Evolutionary conservation across 2,888 invertebrate genomes (phyloP), one percentile per base, ranked within the genome.

Genomic region (Sclerodermus sp.): DNA sequence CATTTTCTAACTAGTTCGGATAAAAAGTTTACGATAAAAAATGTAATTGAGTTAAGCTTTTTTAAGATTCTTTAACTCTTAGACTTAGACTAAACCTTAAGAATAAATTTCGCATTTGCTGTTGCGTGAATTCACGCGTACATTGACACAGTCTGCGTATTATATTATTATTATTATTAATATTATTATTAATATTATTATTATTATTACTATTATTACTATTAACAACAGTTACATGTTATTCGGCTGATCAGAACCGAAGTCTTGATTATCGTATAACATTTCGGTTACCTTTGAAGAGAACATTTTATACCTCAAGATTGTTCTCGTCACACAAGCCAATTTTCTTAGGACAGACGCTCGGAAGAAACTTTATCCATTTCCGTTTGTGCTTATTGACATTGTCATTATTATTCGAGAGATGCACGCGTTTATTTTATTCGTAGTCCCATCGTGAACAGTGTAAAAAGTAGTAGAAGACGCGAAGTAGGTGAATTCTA

Each of bases 391-490:
- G 63, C 62, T 62, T 48, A 51, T 46, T 41, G 60, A 60, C 34
- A 42, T 30, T 30, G 36, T 49, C n/a, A 34, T 34, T n/a, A n/a
- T 12, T 34, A 34, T 12, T 34, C 13, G 34, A 34, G 23, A 8
- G 23, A 23, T 23, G 8, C 8, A 8, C 23, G 23, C 23, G 8
- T 8, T 5, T 23, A 23, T 23, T 34, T 34, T 34, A n/a, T 34
- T 12, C 10, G 12, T 13, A 34, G 6, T 23, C 23, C 23, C 34
- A n/a, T 34, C 32, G 37, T 34, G 47, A 42, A 62, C 53, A 54
- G 60, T 61, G 62, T 64, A 64, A 64, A 64, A 64, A 62, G 57
- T 59, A 52, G 45, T 63, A 55, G 61, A 57, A 51, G 52, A 55
- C 29, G 53, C 49, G 54, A 51, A 50, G 31, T 53, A 48, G 55